These are phyloP conservation scores for Stenodera caucasica DNA, from an alignment of 2,888 invertebrate genomes.

Conservation along the genomic window DNA sequence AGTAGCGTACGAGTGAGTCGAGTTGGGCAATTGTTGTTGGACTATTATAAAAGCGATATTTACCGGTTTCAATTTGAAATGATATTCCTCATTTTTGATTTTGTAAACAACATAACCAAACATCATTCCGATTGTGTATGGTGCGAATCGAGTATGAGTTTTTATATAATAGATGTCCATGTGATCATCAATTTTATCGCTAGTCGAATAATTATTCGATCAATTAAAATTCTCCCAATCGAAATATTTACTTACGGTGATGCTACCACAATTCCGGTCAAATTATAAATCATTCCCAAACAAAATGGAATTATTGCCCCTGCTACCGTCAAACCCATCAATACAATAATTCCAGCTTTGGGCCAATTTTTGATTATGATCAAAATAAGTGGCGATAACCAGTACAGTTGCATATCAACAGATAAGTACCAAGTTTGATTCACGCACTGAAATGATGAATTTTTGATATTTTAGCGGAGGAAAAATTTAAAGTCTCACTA, in stretches of 20 bases:
- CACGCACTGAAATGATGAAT: constrained; percentile 37
- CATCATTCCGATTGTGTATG: constrained; percentile 20
- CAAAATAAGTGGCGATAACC: constrained; percentile 37
- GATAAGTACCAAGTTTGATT: constrained; percentile 41
- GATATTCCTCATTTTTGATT: neutral
- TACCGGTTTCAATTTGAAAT: too few species aligned
- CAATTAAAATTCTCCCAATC: too few species aligned
- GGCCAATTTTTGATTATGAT: constrained; percentile 28
- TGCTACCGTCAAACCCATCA: too few species aligned
- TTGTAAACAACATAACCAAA: constrained; percentile 15
- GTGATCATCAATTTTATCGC: too few species aligned
- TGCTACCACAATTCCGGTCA: neutral
- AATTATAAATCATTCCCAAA: constrained; percentile 6
- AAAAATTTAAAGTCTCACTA: too few species aligned
- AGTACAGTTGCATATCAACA: constrained; percentile 42
- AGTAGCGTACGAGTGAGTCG: too few species aligned
- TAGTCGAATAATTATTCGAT: too few species aligned
- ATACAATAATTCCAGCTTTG: constrained; percentile 13
- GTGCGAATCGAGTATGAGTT: constrained; percentile 16
- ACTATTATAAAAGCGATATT: too few species aligned
- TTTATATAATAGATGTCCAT: constrained; percentile 18
- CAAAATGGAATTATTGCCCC: too few species aligned
- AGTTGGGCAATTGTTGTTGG: too few species aligned
- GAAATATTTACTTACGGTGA: too few species aligned
- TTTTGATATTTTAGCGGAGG: too few species aligned